Evolutionary conservation across 2,113 vertebrate species (phyloP).

Genomic region (Alaudala cheleensis): DNA sequence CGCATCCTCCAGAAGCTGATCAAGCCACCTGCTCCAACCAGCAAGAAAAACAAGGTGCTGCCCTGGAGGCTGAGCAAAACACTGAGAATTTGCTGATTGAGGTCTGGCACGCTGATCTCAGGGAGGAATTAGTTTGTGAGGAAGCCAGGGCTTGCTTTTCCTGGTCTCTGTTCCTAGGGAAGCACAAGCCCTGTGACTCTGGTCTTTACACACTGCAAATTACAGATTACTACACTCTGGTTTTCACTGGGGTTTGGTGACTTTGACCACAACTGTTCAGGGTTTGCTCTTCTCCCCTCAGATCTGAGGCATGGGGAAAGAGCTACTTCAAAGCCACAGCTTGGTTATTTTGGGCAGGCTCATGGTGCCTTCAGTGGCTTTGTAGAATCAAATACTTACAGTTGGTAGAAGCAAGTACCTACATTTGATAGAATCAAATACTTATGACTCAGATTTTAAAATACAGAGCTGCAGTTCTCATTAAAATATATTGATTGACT

Average conservation of each 20-base stretch:
- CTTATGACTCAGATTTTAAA: not conserved
- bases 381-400: not conserved
- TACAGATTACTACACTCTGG: accelerated
- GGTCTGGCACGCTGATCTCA: no score
- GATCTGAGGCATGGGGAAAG: not conserved
- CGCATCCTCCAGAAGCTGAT: slow-evolving; percentile 97
- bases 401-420: no score
- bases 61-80: not conserved
- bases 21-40: slow-evolving; percentile 95
- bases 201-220: not conserved
- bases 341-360: not conserved
- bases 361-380: not conserved
- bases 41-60: slow-evolving; percentile 98
- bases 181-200: not conserved
- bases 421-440: not conserved
- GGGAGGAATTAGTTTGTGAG: not conserved
- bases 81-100: not conserved
- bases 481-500: not conserved
- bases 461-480: not conserved
- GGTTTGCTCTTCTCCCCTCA: not conserved
- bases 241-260: not conserved
- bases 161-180: not conserved
- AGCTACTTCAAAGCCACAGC: not conserved
- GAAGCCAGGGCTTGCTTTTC: not conserved
- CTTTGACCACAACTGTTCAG: not conserved